Evolutionary conservation across 2,797 vertebrate species (phyloP), one percentile per base, ranked within the genome.

Genomic region (Sorex maritimensis): DNA sequence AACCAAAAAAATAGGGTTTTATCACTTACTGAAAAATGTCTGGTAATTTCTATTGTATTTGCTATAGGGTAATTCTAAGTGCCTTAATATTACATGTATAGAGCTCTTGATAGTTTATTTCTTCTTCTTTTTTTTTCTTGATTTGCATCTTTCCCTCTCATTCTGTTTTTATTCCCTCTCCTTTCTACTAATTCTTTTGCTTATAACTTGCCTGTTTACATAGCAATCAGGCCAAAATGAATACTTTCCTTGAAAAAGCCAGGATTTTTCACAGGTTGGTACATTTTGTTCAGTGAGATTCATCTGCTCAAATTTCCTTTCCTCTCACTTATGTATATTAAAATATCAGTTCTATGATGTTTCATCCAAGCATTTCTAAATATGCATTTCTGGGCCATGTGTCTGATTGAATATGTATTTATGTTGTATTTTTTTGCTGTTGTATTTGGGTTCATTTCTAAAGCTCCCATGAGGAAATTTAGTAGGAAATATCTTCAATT

Each of bases 351-450:
- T 17, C 30, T 63, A 2, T 65, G 30, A 65, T 72, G 8, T 52
- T 12, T 83, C 6, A 23, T 67, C 19, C 65, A 88, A 46, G 24
- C 34, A n/a, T 65, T 83, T 85, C 8, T n/a, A 2, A n/a, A 26
- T n/a, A 6, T 82, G 84, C 4, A 21, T 80, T 72, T 88, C 68
- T 78, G 10, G 13, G 87, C 44, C 52, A 19, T 30, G 2, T 79
- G 26, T 82, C 46, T 93, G 46, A 72, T 10, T 52, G 68, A 86
- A 58, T 81, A 90, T 3, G 13, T 81, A 24, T 24, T 72, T 71
- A 2, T 61, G 14, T 69, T 28, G 8, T 11, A 28, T 67, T 26
- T 26, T 26, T 67, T 3, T 67, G 58, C 58, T 67, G 24, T 28
- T 28, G 65, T 67, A 26, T 67, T 67, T 28, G 21, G 58, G 58